Evolutionary conservation across 2,113 vertebrate species (phyloP).

Genomic region (Bambusicola thoracicus): DNA sequence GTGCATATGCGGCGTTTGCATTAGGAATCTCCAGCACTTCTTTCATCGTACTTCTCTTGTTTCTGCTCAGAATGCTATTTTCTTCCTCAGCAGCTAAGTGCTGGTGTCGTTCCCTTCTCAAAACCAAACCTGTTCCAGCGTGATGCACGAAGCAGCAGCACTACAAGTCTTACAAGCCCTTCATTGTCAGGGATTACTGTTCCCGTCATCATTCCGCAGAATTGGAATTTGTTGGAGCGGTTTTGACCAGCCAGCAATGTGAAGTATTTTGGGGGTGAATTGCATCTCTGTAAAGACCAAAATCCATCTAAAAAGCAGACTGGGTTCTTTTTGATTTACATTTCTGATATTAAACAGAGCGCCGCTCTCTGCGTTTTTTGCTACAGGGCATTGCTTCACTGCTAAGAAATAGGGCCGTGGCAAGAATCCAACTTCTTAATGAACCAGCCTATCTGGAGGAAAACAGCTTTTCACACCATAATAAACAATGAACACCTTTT

Average conservation of each 20-base stretch:
- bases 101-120: conserved; percentile 25
- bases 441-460: conserved; percentile 82
- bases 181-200: conserved; percentile 46
- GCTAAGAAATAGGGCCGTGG: conserved; percentile 71
- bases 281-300: conserved; percentile 64
- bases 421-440: conserved; percentile 82
- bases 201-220: not conserved
- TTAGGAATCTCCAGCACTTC: not conserved
- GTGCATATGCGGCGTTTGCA: not conserved
- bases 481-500: conserved; percentile 82
- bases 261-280: conserved; percentile 52
- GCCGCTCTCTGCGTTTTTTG: conserved; percentile 56
- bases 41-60: not conserved
- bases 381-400: conserved; percentile 66
- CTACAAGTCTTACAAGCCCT: conserved; percentile 55
- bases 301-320: conserved; percentile 67
- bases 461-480: conserved; percentile 83
- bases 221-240: not conserved
- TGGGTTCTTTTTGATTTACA: conserved; percentile 73
- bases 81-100: conserved; percentile 49
- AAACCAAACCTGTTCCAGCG: conserved; percentile 52
- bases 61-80: not conserved
- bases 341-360: conserved; percentile 73
- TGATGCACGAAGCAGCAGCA: conserved; percentile 72
- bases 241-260: conserved; percentile 8